Evolutionary conservation across 1,140 invertebrate species (phyloP), one percentile per base, ranked within the genome.

Genomic region (Ostrea denselamellosa): DNA sequence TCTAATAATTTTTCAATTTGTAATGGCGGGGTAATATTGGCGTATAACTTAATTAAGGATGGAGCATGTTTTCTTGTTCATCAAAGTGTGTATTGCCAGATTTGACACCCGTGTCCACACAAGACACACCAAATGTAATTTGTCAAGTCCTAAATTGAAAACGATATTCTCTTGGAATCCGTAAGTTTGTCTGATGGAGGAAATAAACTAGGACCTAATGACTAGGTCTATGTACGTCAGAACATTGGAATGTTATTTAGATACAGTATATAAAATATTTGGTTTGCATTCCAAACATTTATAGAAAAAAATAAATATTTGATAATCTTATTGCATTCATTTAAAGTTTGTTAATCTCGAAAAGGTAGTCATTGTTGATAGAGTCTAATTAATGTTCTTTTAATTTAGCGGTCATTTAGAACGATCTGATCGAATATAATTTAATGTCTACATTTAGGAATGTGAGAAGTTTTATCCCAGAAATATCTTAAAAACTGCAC

Each of bases 241-340:
- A 25, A 17, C 68, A 77, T 77, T 7, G 68, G 68, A 77, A 77
- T 77, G 68, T 77, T 77, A 34, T 77, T 77, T 28, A 77, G 68
- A 34, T 77, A 77, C 68, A 77, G 25, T 77, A 14, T 77, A 77
- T 34, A 25, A 77, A 77, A 77, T 62, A 17, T 34, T 77, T 77
- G 56, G 25, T 34, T 53, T 19, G 54, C 56, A 44, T 44, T 62
- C 28, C 58, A 62, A 65, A 85, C 84, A 85, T 65, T 65, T 52
- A 65, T 65, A 58, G 56, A 34, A 65, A 62, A 65, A 85, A 19
- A 44, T 54, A 85, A 17, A 54, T 34, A 85, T 8, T 52, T 54
- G n/a, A 44, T 8, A 85, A 58, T 62, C 12, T 44, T 28, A 53
- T 12, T 22, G 8, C 5, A 84, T 54, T 54, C 52, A 52, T 56